Percentiles rank a stretch among this genome's conserved stretches.
Evolutionary conservation across 2,888 invertebrate genomes (phyloP).

Genomic region (Sesia apiformis): DNA sequence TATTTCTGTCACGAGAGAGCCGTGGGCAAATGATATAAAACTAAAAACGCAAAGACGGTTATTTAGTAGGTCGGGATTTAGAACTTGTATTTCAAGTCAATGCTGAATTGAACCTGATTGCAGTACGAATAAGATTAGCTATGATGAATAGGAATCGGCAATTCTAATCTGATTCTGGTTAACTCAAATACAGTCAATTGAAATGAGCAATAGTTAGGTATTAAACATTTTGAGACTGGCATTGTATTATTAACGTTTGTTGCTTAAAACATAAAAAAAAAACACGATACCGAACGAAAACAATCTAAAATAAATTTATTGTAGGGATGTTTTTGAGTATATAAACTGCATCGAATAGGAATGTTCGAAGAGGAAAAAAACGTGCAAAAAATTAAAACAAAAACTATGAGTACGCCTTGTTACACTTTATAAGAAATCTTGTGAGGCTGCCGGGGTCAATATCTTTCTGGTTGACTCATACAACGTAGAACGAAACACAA

Average conservation of each 20-base stretch:
- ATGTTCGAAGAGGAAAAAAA: too few species aligned
- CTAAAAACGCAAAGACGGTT: not conserved
- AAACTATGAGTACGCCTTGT: too few species aligned
- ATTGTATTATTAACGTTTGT: not conserved
- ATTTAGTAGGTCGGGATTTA: not conserved
- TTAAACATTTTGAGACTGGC: not conserved
- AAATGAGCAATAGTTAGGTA: not conserved
- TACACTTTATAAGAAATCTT: too few species aligned
- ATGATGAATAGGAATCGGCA: not conserved
- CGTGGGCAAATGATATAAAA: not conserved
- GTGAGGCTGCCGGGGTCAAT: too few species aligned
- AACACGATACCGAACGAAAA: too few species aligned
- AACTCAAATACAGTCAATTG: not conserved
- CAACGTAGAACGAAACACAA: too few species aligned
- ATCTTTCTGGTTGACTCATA: too few species aligned
- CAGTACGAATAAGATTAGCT: not conserved
- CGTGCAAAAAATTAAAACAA: too few species aligned
- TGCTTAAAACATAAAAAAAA: not conserved
- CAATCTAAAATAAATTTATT: too few species aligned
- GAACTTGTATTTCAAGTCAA: conserved; percentile 2
- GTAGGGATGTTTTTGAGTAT: too few species aligned
- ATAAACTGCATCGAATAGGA: too few species aligned
- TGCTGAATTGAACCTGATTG: not conserved
- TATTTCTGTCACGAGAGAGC: too few species aligned
- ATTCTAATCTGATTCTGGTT: not conserved